Evolutionary conservation across 2,888 invertebrate species (phyloP).

Genomic region (Ctenicera cuprea): DNA sequence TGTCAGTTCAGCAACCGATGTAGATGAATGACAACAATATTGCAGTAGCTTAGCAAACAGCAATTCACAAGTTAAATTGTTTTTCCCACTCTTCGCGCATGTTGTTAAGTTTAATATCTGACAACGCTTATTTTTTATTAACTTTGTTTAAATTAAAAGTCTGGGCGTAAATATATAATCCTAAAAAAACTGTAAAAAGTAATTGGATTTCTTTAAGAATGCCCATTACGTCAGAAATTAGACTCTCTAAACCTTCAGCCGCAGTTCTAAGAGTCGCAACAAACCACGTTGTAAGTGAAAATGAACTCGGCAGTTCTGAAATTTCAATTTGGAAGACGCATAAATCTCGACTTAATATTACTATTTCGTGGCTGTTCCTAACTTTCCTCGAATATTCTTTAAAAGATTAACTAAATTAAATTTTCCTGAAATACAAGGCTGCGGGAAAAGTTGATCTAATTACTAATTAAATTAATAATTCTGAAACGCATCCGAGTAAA

Average conservation of each 20-base stretch:
- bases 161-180: constrained; percentile 18
- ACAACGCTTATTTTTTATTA: not conserved
- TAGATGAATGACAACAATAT: constrained; percentile 52
- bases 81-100: not conserved
- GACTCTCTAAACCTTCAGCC: constrained; percentile 39
- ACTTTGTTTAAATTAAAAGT: constrained; percentile 13
- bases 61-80: constrained; percentile 38
- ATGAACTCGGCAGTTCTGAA: constrained; percentile 61
- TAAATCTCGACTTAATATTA: constrained; percentile 67
- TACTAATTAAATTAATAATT: constrained; percentile 59
- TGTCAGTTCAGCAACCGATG: constrained; percentile 51
- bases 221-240: constrained; percentile 44
- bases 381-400: constrained; percentile 59
- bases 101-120: not conserved
- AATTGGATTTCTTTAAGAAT: constrained; percentile 48
- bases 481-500: not conserved
- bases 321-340: constrained; percentile 65
- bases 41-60: constrained; percentile 43
- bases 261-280: constrained; percentile 59
- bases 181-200: constrained; percentile 36
- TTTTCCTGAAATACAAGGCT: constrained; percentile 60
- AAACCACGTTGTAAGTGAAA: constrained; percentile 62
- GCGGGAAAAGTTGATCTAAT: constrained; percentile 56
- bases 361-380: constrained; percentile 58
- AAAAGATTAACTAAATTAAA: constrained; percentile 64